Evolutionary conservation across 35 echinoderm and acorn worm species (phyloP), one percentile per base, ranked within the genome.

Genomic region (Diadema setosum): DNA sequence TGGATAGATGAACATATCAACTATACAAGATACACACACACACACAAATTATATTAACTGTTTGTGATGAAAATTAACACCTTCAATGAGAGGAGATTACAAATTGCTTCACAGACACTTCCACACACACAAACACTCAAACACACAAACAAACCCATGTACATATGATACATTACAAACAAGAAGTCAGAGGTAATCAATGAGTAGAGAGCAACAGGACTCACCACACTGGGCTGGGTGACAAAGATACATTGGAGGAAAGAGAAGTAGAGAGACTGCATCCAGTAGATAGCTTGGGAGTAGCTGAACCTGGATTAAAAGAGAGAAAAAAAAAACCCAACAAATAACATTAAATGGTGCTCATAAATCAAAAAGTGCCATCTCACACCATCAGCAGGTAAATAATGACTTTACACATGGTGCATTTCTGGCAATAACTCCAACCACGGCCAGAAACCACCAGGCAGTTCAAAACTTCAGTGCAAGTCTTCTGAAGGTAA

Each of bases 231-330:
- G 32, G 95, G 95, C 58, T 98, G 95, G 21, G 95, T 98, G 24
- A 98, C 69, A 59, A 98, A 98, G 61, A 98, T 90, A 70, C 95
- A 98, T 33, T 98, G 95, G 9, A 98, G 88, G 78, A 98, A 94
- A 42, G 95, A 94, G 64, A 98, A 98, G 75, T 98, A 98, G 30
- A 94, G 42, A 52, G 95, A 93, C 83, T 98, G 95, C 70, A 94
- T 94, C 95, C 95, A 98, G 67, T 88, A 91, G 0, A 98, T 81
- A 40, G 95, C 88, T 52, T 98, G 93, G 29, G 78, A 67, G 37
- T 94, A 73, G 30, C 83, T 93, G 73, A 98, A 98, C 35, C 95
- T 98, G 59, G 37, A 65, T 21, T 63, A 6, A 75, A 35, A 83
- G n/a, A 52, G n/a, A 52, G n/a, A 52, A 52, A 52, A 9, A 52